A percentile compares a stretch with the other conserved stretches of the same genome.
phyloP scores from a whole-genome alignment of 2,113 vertebrate species.

The Ginglymostoma cirratum region DNA sequence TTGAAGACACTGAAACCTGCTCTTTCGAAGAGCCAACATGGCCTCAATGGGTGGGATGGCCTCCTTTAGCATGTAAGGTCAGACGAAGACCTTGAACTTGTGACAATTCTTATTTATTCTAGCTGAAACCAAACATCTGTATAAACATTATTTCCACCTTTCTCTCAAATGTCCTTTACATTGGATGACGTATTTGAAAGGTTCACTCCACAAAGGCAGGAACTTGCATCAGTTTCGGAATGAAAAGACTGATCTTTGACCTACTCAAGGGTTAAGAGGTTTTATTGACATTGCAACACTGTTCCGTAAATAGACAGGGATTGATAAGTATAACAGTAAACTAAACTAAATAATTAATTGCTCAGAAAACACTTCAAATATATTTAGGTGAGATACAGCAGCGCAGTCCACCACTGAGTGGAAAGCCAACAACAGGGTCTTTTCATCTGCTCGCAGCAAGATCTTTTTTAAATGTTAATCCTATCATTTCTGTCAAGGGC shows the following conservation, averaged over 20 bases:
- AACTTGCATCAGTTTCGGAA: not conserved
- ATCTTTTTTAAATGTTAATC: conserved; percentile 22
- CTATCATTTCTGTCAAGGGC: not conserved
- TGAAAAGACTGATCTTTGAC: not conserved
- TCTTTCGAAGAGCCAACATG: not conserved
- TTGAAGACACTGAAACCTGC: not conserved
- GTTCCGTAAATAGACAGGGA: not conserved
- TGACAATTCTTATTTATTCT: not conserved
- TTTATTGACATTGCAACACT: not conserved
- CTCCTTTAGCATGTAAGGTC: not conserved
- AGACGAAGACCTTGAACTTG: not conserved
- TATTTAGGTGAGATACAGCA: not conserved
- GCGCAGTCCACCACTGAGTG: not conserved
- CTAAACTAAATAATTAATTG: conserved; percentile 7
- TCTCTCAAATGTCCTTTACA: not conserved
- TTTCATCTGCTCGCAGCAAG: not conserved
- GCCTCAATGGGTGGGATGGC: not conserved
- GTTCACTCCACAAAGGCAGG: not conserved
- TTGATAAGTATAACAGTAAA: not conserved
- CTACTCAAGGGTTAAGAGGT: not conserved
- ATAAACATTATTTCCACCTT: not conserved
- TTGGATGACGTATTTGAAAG: not conserved
- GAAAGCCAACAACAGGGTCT: not conserved
- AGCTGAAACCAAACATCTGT: not conserved
- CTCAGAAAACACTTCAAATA: not conserved